Evolutionary conservation across 2,888 invertebrate genomes (phyloP).

Genomic region (Urechis unicinctus): DNA sequence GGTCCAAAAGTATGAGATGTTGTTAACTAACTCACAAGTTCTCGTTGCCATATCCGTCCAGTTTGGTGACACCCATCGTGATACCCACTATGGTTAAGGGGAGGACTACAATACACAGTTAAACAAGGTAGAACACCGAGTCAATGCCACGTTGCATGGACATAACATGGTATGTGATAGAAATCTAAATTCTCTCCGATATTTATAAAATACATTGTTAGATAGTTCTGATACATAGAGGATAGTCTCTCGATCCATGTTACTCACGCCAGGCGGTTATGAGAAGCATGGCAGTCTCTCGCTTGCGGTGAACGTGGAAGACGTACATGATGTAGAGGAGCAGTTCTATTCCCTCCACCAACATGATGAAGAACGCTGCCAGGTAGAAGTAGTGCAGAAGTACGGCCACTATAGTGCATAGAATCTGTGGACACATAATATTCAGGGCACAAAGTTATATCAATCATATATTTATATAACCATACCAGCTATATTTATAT

Average conservation of each 20-base stretch:
- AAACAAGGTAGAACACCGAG: too few relatives aligned
- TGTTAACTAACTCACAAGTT: constrained; percentile 17
- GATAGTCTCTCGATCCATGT: background rate
- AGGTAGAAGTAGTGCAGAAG: constrained; percentile 41
- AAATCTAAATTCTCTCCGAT: too few relatives aligned
- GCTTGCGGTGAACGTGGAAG: constrained; percentile 25
- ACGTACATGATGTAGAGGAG: constrained; percentile 38
- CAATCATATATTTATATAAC: constrained; percentile 1
- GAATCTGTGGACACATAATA: constrained; percentile 21
- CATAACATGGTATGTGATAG: too few relatives aligned
- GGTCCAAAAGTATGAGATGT: too few relatives aligned
- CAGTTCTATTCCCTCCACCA: constrained; percentile 40
- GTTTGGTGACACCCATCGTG: constrained; percentile 16
- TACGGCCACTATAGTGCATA: constrained; percentile 33
- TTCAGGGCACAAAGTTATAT: background rate
- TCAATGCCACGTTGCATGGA: too few relatives aligned
- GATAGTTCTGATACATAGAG: too few relatives aligned
- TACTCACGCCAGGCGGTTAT: constrained; percentile 33
- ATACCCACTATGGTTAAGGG: constrained; percentile 22
- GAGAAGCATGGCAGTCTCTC: constrained; percentile 19
- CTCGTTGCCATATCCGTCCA: constrained; percentile 20
- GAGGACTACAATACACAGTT: constrained; percentile 14
- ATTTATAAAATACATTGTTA: too few relatives aligned
- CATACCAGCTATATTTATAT: too few relatives aligned
- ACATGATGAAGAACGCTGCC: constrained; percentile 40